Evolutionary conservation across 30 jellyfish, hydroid and myxozoan genomes (phyloP).

Genomic region (Sanderia malayensis): DNA sequence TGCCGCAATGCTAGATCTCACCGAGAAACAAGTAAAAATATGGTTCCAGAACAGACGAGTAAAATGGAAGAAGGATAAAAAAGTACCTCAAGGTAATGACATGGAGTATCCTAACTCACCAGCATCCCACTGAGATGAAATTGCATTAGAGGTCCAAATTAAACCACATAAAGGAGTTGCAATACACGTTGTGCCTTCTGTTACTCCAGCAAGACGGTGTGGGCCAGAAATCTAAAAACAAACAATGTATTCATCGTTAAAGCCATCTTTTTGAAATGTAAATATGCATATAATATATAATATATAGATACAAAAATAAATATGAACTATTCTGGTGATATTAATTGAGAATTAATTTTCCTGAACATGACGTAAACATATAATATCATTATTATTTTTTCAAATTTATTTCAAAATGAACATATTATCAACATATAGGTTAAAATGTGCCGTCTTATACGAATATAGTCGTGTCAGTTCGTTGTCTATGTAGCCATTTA

Average conservation of each 20-base stretch:
- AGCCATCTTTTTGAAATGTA: no score
- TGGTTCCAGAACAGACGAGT: constrained; percentile 97
- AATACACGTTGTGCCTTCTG: no score
- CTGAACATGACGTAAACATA: neutral
- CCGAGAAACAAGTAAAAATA: constrained; percentile 93
- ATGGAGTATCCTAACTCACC: constrained; percentile 65
- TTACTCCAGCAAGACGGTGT: no score
- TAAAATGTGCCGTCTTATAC: no score
- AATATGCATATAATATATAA: no score
- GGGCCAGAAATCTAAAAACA: neutral
- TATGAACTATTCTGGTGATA: neutral
- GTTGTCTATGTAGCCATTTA: no score
- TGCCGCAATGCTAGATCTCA: constrained; percentile 90
- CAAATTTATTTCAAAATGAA: no score
- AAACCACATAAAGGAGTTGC: no score
- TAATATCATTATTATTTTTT: no score
- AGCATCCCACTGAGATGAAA: constrained; percentile 25
- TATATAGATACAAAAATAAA: neutral
- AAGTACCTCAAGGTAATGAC: constrained; percentile 52
- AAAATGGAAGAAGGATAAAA: constrained; percentile 93
- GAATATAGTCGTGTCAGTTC: no score
- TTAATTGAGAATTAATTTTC: neutral
- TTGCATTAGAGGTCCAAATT: no score
- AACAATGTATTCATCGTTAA: neutral
- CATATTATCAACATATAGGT: no score